These are phyloP conservation scores for Dromas ardeola DNA, from an alignment of 2,113 vertebrate genomes.

Conservation along the genomic window DNA sequence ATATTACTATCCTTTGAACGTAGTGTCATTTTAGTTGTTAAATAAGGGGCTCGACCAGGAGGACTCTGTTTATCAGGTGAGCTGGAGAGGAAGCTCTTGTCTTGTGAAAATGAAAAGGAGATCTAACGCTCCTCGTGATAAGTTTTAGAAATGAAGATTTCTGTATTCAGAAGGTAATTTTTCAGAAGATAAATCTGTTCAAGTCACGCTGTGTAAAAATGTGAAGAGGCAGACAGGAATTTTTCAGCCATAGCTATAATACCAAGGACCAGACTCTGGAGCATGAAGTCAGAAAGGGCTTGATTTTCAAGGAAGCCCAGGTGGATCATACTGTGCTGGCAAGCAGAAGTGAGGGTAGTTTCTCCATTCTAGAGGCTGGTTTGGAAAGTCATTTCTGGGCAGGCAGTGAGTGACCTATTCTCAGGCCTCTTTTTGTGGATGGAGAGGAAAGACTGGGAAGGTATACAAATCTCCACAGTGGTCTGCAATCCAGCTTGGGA, in stretches of 20 bases:
- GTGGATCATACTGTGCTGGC: slow-evolving; percentile 14
- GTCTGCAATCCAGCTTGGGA: slow-evolving; percentile 66
- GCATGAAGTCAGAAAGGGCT: slow-evolving; percentile 63
- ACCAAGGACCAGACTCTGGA: slow-evolving; percentile 57
- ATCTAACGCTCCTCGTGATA: background rate
- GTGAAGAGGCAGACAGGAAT: slow-evolving; percentile 28
- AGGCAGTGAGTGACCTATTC: slow-evolving; percentile 50
- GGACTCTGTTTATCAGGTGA: background rate
- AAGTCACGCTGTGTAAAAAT: slow-evolving; percentile 49
- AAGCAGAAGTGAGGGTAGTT: slow-evolving; percentile 1
- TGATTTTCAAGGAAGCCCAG: slow-evolving; percentile 16
- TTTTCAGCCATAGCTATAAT: slow-evolving; percentile 1
- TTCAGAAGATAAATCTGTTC: slow-evolving; percentile 57
- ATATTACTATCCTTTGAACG: background rate
- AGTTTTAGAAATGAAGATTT: slow-evolving; percentile 28
- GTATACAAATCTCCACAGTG: slow-evolving; percentile 63
- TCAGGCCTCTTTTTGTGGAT: slow-evolving; percentile 42
- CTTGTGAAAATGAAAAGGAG: slow-evolving; percentile 21
- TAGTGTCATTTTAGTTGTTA: slow-evolving; percentile 52
- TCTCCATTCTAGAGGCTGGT: slow-evolving; percentile 68
- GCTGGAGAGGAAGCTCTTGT: slow-evolving; percentile 35
- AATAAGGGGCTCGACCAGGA: slow-evolving; percentile 41
- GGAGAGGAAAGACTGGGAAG: slow-evolving; percentile 56
- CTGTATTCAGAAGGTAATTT: slow-evolving; percentile 41
- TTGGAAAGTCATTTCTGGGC: slow-evolving; percentile 30